phyloP scores from a whole-genome alignment of 2,888 invertebrate species.

The Aphidoletes aphidimyza region DNA sequence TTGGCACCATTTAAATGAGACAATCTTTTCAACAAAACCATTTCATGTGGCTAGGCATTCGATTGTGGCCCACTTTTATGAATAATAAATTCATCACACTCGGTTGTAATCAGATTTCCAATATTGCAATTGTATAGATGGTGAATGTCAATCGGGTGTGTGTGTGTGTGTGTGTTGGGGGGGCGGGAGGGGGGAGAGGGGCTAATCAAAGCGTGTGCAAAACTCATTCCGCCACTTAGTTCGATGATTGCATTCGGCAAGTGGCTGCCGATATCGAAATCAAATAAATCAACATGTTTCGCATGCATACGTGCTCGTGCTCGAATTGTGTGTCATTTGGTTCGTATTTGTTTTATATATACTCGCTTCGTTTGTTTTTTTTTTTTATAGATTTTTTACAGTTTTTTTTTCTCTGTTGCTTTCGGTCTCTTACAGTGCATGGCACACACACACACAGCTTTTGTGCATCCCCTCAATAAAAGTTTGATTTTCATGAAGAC shows the following conservation, averaged over 20 bases:
- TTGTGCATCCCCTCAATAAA: background rate
- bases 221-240: background rate
- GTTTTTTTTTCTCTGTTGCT: background rate
- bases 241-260: background rate
- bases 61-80: background rate
- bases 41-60: background rate
- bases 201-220: slow-evolving; percentile 21
- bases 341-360: background rate
- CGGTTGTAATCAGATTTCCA: slow-evolving; percentile 16
- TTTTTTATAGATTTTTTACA: background rate
- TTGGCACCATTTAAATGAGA: slow-evolving; percentile 41
- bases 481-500: background rate
- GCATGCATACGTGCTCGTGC: no score
- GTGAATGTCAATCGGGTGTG: no score
- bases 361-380: background rate
- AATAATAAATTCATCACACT: slow-evolving; percentile 38
- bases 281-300: background rate
- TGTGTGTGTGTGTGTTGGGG: no score
- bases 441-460: background rate
- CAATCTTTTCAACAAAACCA: background rate
- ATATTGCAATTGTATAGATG: background rate
- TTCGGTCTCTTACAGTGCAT: no score
- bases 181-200: no score
- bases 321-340: no score
- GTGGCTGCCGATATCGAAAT: background rate